These are phyloP conservation scores for Eubasilissa regina DNA, from an alignment of 1,140 invertebrate species.

Conservation along the genomic window DNA sequence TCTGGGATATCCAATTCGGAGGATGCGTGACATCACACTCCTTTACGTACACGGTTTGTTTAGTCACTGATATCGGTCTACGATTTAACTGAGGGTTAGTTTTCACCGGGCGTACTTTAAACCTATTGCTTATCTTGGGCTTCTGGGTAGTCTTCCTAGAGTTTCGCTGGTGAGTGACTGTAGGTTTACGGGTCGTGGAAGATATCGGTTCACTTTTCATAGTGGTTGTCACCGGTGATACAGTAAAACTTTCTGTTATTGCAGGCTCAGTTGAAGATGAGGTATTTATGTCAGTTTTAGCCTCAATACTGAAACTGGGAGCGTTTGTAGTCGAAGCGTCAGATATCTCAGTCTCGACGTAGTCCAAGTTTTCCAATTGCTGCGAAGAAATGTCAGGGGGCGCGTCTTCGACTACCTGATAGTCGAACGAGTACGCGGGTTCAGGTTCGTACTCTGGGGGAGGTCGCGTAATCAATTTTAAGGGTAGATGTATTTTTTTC, in stretches of 20 bases:
- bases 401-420: neutral
- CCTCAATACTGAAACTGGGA: neutral
- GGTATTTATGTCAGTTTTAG: neutral
- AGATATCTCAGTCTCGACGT: neutral
- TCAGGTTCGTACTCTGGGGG: neutral
- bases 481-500: neutral
- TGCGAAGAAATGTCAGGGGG: neutral
- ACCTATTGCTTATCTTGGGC: neutral
- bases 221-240: neutral
- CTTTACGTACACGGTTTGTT: neutral
- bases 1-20: conserved; percentile 46
- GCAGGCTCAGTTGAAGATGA: neutral
- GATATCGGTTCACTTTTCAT: neutral
- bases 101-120: neutral
- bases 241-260: conserved; percentile 1
- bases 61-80: neutral
- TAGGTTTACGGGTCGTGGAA: neutral
- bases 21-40: conserved; percentile 39
- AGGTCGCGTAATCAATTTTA: conserved; percentile 10
- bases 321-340: neutral
- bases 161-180: neutral
- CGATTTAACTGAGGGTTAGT: neutral
- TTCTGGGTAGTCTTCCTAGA: neutral
- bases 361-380: neutral
- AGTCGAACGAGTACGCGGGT: neutral